Evolutionary conservation across 2,797 vertebrate genomes (phyloP), one percentile per base, ranked within the genome.

Genomic region (Lagodon rhomboides): DNA sequence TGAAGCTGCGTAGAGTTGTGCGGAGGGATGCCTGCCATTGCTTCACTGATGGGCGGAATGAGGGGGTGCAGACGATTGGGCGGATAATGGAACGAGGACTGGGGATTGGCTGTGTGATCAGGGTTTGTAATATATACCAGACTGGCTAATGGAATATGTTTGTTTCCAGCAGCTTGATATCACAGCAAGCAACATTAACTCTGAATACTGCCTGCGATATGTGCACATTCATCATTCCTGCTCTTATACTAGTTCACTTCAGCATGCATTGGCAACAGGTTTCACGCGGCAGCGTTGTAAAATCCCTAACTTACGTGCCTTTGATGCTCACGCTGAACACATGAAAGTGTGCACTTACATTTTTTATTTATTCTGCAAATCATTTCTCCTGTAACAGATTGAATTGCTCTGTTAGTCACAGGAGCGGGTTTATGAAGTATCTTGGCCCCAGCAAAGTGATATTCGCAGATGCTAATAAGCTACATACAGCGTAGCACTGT

Each of bases 401-500:
- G 12, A 53, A 63, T 71, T 65, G 73, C 77, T 70, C 70, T 60
- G 71, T 85, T 83, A 66, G 85, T 75, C 82, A 77, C 75, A 85
- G 87, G 76, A 61, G 17, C 67, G 72, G 34, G 47, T 87, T 83
- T 83, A 81, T 79, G 79, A 87, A 65, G 71, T 86, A 34, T 88
- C 62, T 51, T 80, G 62, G 70, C 66, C 73, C 12, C 30, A 63
- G 86, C 75, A 87, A 91, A 86, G 82, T 77, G 77, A 85, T 85
- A 84, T 92, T 85, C 89, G 80, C 75, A 68, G 81, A 89, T 88
- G 82, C 78, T 93, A 90, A 92, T 89, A 88, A 85, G 75, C 73
- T 78, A 85, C 80, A 69, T 53, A 38, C 54, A 68, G 82, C 53
- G 18, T 25, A 56, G 69, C 49, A 62, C 73, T 82, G 56, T 68